These are phyloP conservation scores for Harpagifer antarcticus DNA, from an alignment of 2,797 vertebrate genomes.

Conservation along the genomic window DNA sequence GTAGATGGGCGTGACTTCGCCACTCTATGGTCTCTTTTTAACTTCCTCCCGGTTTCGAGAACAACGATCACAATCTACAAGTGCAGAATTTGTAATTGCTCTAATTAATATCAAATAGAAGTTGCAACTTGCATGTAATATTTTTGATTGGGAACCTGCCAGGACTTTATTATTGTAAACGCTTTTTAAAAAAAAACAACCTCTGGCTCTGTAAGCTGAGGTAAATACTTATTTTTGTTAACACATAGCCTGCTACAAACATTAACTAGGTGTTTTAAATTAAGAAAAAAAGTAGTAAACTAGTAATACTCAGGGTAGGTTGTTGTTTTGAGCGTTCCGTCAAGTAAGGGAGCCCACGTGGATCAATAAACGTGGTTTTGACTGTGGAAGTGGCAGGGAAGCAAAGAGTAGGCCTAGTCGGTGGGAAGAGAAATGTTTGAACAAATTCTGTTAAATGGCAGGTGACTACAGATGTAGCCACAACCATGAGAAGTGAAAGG, in stretches of 20 bases:
- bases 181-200: not conserved
- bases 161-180: not conserved
- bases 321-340: not conserved
- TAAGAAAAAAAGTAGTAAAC: not conserved
- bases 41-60: too few species aligned
- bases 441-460: accelerated
- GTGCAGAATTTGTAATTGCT: not conserved
- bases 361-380: not conserved
- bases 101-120: not conserved
- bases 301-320: too few species aligned
- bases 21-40: too few species aligned
- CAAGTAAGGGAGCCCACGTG: slow-evolving; percentile 13
- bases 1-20: too few species aligned
- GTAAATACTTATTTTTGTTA: slow-evolving; percentile 30
- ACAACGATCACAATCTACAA: too few species aligned
- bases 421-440: not conserved
- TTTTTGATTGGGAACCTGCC: not conserved
- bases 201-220: not conserved
- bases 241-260: slow-evolving; percentile 5
- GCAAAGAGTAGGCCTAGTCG: too few species aligned
- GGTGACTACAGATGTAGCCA: not conserved
- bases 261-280: slow-evolving; percentile 8
- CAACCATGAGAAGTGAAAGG: too few species aligned
- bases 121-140: not conserved
- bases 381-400: not conserved